These are phyloP conservation scores for Hyalella azteca DNA, from an alignment of 2,888 invertebrate species.

Conservation along the genomic window DNA sequence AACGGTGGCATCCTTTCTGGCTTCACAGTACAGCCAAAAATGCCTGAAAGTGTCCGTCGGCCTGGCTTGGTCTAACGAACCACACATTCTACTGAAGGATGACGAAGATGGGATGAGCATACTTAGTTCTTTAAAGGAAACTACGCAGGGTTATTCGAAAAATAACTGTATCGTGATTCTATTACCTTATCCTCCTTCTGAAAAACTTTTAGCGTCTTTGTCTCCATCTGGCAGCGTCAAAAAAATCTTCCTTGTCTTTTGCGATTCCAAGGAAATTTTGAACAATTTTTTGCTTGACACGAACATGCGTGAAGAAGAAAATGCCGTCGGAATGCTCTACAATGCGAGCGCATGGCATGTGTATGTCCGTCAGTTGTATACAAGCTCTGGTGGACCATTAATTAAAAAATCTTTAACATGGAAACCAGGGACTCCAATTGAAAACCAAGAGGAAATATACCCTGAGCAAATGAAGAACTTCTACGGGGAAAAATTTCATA, in stretches of 20 bases:
- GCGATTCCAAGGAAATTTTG: not conserved
- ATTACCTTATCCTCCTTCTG: not conserved
- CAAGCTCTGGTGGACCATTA: constrained; percentile 39
- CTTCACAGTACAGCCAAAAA: not conserved
- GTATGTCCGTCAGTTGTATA: constrained; percentile 40
- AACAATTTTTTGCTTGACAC: not conserved
- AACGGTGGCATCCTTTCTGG: not conserved
- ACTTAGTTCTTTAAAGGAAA: not conserved
- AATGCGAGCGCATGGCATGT: not conserved
- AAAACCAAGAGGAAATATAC: constrained; percentile 37
- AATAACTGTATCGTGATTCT: constrained; percentile 26
- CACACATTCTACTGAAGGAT: not conserved
- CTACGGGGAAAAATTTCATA: constrained; percentile 43
- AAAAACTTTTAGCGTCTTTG: not conserved
- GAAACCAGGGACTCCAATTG: not conserved
- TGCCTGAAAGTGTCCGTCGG: constrained; percentile 6
- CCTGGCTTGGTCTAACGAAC: not conserved
- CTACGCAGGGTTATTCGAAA: not conserved
- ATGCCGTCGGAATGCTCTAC: constrained; percentile 34
- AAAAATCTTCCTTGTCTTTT: not conserved
- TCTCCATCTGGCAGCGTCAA: not conserved
- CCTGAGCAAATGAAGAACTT: constrained; percentile 56
- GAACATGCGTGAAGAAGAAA: constrained; percentile 40
- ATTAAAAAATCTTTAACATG: not conserved
- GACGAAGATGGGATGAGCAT: not conserved